A percentile compares a stretch with the other conserved stretches of the same genome.
phyloP scores from a whole-genome alignment of 2,113 vertebrate species.

The Bos javanicus region DNA sequence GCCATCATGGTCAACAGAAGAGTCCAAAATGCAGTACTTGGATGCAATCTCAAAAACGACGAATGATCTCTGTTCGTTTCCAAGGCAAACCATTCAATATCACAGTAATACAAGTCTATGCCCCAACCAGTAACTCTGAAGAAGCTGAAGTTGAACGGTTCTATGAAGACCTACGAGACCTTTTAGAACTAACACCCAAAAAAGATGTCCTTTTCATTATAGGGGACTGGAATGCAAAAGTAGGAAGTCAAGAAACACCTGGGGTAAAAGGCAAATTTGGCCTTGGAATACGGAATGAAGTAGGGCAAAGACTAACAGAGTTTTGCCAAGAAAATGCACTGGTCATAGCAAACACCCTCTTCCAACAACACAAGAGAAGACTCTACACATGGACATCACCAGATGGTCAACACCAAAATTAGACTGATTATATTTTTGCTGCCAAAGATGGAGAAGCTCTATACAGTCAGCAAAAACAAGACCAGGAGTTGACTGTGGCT shows the following conservation, averaged over 20 bases:
- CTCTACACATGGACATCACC: background rate
- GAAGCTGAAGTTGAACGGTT: background rate
- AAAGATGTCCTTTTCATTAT: background rate
- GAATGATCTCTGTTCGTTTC: background rate
- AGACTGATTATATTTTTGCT: background rate
- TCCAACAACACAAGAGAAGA: background rate
- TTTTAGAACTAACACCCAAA: background rate
- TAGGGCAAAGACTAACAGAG: background rate
- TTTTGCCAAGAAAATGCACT: background rate
- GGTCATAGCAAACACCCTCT: background rate
- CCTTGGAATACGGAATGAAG: background rate
- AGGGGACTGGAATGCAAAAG: background rate
- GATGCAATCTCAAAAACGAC: background rate
- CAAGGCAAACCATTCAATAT: background rate
- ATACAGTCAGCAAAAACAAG: background rate
- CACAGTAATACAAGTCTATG: background rate
- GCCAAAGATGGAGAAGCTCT: background rate
- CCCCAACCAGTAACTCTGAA: background rate
- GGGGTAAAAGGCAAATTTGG: background rate
- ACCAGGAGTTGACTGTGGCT: background rate
- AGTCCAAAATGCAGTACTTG: background rate
- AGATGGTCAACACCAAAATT: background rate
- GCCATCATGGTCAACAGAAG: background rate
- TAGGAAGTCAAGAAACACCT: background rate
- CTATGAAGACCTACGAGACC: background rate